Percentiles rank a stretch among this genome's conserved stretches.
Conservation (phyloP, 2,888 invertebrate genomes). For the Dynastes grantii region DNA sequence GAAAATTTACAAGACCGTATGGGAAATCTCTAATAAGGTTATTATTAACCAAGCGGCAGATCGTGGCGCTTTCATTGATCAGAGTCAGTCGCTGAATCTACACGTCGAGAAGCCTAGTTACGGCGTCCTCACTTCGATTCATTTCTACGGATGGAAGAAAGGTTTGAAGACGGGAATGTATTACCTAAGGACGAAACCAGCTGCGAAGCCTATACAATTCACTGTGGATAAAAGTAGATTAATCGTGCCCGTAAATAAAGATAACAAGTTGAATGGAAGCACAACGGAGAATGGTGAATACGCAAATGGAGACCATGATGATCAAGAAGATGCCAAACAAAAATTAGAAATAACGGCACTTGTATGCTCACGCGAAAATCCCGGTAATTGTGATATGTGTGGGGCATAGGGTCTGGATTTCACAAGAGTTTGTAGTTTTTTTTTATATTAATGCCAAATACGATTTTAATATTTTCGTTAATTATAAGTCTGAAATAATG, state of each 20-base stretch:
- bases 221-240: constrained; percentile 92
- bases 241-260: constrained; percentile 59
- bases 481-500: neutral
- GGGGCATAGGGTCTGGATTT: constrained; percentile 75
- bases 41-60: constrained; percentile 98
- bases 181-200: constrained; percentile 96
- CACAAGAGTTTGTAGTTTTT: neutral
- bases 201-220: constrained; percentile 97
- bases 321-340: constrained; percentile 8
- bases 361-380: constrained; percentile 89
- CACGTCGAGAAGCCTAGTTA: constrained; percentile 96
- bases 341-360: constrained; percentile 80
- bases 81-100: constrained; percentile 98
- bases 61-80: constrained; percentile 98
- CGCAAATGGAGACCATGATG: constrained; percentile 54
- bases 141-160: constrained; percentile 97
- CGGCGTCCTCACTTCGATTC: constrained; percentile 96
- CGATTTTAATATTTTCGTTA: constrained; percentile 1
- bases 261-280: constrained; percentile 46
- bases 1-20: constrained; percentile 94
- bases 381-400: constrained; percentile 90
- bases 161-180: constrained; percentile 99
- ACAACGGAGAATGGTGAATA: constrained; percentile 50
- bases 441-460: neutral
- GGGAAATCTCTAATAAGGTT: constrained; percentile 96